These are phyloP conservation scores for Gasterosteus nipponicus DNA, from an alignment of 2,113 vertebrate species.

Conservation along the genomic window DNA sequence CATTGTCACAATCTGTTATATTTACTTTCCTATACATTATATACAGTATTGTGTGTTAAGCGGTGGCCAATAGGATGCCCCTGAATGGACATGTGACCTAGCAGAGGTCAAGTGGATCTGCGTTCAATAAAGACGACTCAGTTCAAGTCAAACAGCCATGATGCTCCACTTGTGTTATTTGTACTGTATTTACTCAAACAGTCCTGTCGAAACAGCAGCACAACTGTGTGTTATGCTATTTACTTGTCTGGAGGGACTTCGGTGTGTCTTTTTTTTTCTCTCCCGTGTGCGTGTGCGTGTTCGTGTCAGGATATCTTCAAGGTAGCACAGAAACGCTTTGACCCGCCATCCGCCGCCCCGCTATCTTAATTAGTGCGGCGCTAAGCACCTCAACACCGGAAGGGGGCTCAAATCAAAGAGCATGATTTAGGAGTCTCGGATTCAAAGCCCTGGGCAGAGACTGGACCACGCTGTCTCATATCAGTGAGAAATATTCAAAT, in stretches of 20 bases:
- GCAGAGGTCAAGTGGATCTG: constrained; percentile 41
- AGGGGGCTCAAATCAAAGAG: constrained; percentile 81
- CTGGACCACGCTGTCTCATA: constrained; percentile 80
- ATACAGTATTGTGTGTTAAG: no score
- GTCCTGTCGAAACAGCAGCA: constrained; percentile 59
- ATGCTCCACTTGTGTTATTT: no score
- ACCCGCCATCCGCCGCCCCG: constrained; percentile 60
- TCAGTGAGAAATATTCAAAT: constrained; percentile 84
- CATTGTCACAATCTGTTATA: not conserved
- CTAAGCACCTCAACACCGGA: constrained; percentile 79
- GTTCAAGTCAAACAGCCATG: no score
- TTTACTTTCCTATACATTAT: no score
- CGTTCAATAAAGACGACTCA: no score
- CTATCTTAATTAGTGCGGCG: constrained; percentile 77
- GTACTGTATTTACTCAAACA: constrained; percentile 60
- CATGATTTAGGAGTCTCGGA: constrained; percentile 79
- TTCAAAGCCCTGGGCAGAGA: constrained; percentile 81
- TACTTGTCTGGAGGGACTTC: constrained; percentile 64
- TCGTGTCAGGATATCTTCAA: constrained; percentile 69
- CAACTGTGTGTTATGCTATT: constrained; percentile 70
- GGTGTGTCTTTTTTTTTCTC: constrained; percentile 10
- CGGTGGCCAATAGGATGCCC: no score
- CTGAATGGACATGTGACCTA: constrained; percentile 56
- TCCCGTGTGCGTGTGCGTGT: constrained; percentile 22
- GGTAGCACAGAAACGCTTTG: constrained; percentile 66